A percentile compares a stretch with the other conserved stretches of the same genome.
phyloP scores from a whole-genome alignment of 2,888 invertebrate genomes.

The Acanthoscelides obtectus region DNA sequence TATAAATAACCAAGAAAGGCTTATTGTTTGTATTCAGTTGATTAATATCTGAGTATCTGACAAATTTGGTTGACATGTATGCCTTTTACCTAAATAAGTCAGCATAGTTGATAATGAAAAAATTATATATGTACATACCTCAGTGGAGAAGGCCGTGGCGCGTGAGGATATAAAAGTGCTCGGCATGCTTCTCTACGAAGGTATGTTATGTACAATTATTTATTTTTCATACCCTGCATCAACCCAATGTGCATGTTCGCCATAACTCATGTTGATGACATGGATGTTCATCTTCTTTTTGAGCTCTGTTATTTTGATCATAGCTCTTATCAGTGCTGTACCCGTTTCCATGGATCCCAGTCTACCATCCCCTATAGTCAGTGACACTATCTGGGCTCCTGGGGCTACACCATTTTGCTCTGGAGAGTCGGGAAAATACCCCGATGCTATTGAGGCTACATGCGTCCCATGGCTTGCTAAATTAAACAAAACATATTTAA shows the following conservation, averaged over 20 bases:
- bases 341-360: slow-evolving; percentile 97
- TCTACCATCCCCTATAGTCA: slow-evolving; percentile 91
- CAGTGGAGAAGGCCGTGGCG: too few species aligned
- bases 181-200: too few species aligned
- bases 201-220: not conserved
- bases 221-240: slow-evolving; percentile 66
- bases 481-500: slow-evolving; percentile 1
- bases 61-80: too few species aligned
- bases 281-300: slow-evolving; percentile 62
- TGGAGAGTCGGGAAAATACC: slow-evolving; percentile 78
- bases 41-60: too few species aligned
- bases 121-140: too few species aligned
- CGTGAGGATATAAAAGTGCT: too few species aligned
- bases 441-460: slow-evolving; percentile 94
- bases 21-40: too few species aligned
- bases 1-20: too few species aligned
- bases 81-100: too few species aligned
- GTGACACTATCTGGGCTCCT: slow-evolving; percentile 88
- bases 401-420: slow-evolving; percentile 94
- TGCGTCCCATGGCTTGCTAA: slow-evolving; percentile 95
- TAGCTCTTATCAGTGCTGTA: slow-evolving; percentile 85
- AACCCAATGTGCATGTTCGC: slow-evolving; percentile 91
- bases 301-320: slow-evolving; percentile 79
- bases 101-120: too few species aligned
- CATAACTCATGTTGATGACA: slow-evolving; percentile 97